Evolutionary conservation across 2,888 invertebrate species (phyloP), one percentile per base, ranked within the genome.

Genomic region (Dilophus febrilis): DNA sequence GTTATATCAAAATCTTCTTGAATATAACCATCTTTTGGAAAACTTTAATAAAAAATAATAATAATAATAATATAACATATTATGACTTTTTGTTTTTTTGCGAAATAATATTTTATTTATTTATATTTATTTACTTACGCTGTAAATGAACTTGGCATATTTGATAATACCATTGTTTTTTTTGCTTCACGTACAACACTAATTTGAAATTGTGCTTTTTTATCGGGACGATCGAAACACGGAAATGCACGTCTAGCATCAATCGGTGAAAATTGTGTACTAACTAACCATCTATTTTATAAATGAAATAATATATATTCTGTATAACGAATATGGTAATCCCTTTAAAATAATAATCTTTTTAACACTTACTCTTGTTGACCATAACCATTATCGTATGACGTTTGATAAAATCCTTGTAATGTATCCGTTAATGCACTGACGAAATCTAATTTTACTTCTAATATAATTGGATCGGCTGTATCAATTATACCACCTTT

Each of bases 141-240:
- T 45, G 48, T 56, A 30, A 48, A 40, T 18, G 38, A 33, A 31
- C 40, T 39, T 2, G 77, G 77, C 79, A 78, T 80, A 53, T 81
- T 81, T 7, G 79, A 76, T 13, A 64, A 44, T 0, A 65, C 59
- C 53, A 59, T 58, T 0, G 59, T 56, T 10, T 63, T 66, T 40
- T 58, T 58, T 1, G 47, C 41, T 14, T 71, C 67, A 47, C 76
- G 68, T 5, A 67, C 66, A 37, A 88, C 70, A 39, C 70, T 74
- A 18, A 90, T 68, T 7, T 68, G 68, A 47, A 86, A 88, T 27
- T 64, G 71, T 1, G 87, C 80, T 55, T 87, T 86, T 53, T 81
- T 79, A 13, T 70, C 67, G 2, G 88, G 88, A 48, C 88, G 86
- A 51, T 90, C 90, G 52, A 85, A 84, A 56, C 87, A 87, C 6